These are phyloP conservation scores for Trachelus stipa DNA, from an alignment of 2,888 invertebrate genomes.

Conservation along the genomic window DNA sequence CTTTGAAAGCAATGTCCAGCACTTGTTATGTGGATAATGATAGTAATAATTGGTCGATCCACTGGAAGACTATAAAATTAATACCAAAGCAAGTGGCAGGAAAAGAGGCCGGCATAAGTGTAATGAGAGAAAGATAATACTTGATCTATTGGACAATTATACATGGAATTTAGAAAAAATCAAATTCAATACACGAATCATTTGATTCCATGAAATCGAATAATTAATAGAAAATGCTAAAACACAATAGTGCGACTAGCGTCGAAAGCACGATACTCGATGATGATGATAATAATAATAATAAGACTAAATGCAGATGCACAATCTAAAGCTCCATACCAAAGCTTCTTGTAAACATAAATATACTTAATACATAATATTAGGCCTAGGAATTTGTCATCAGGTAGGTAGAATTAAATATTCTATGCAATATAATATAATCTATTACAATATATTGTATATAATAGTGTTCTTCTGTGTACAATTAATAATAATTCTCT, in stretches of 20 bases:
- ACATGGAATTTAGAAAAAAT: neutral
- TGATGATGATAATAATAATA: neutral
- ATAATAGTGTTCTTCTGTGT: conserved; percentile 36
- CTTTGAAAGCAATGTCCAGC: too few species aligned
- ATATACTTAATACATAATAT: conserved; percentile 30
- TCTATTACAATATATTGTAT: conserved; percentile 29
- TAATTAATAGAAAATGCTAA: neutral
- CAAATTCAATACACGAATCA: neutral
- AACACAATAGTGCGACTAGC: conserved; percentile 49
- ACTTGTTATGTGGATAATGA: neutral
- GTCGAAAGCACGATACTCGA: conserved; percentile 35
- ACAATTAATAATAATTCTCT: conserved; percentile 43
- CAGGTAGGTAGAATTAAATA: conserved; percentile 41
- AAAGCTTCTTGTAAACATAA: conserved; percentile 31
- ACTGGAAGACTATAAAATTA: conserved; percentile 35
- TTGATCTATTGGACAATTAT: neutral
- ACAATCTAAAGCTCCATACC: neutral
- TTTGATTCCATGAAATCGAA: neutral
- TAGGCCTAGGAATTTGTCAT: conserved; percentile 48
- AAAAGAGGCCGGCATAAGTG: neutral
- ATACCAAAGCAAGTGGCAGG: conserved; percentile 14
- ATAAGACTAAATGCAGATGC: neutral
- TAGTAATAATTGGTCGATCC: conserved; percentile 24
- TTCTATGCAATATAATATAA: conserved; percentile 31
- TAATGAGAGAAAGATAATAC: neutral